Evolutionary conservation across 2,888 invertebrate genomes (phyloP), one percentile per base, ranked within the genome.

Genomic region (Lagria hirta): DNA sequence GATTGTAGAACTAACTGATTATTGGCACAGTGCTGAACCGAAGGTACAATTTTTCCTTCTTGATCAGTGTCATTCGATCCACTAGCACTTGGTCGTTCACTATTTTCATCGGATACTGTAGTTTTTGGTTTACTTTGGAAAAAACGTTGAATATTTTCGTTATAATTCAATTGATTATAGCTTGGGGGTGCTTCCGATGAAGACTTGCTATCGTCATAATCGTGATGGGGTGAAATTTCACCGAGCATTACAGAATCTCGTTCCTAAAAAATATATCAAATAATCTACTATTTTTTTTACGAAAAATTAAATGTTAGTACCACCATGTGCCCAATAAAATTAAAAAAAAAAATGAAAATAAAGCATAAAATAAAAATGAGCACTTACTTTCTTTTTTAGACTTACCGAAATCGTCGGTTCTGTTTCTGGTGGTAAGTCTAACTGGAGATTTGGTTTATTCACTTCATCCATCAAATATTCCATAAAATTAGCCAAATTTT

Each of bases 81-180:
- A 53, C 63, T 66, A n/a, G n/a, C n/a, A n/a, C n/a, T n/a, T 34
- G 61, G 58, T 33, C 53, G 60, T 22, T 69, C 71, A 24, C 60
- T 69, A 49, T 75, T 74, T 51, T 76, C 78, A 48, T 77, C 75
- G 2, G 78, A 77, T 8, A 73, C 70, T 0, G 76, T 75, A 1
- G 82, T 83, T 51, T 79, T 76, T 1, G 83, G 82, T 54, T 82
- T 79, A 61, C 83, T 83, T 63, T 81, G 78, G 62, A 83, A 83
- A 65, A 82, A 83, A 51, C 82, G 75, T 43, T 70, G 63, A 29
- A 72, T 64, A 60, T 86, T 93, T 59, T 90, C 89, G 58, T 86
- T 87, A 65, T 87, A 91, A 70, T 90, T 93, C 4, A 91, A 75
- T 64, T 88, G 89, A 61, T 82, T 87, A 73, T 92, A 92, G 62